Percentiles rank a stretch among this genome's conserved stretches.
phyloP scores from a whole-genome alignment of 2,113 vertebrate species.

The Melanerpes formicivorus region DNA sequence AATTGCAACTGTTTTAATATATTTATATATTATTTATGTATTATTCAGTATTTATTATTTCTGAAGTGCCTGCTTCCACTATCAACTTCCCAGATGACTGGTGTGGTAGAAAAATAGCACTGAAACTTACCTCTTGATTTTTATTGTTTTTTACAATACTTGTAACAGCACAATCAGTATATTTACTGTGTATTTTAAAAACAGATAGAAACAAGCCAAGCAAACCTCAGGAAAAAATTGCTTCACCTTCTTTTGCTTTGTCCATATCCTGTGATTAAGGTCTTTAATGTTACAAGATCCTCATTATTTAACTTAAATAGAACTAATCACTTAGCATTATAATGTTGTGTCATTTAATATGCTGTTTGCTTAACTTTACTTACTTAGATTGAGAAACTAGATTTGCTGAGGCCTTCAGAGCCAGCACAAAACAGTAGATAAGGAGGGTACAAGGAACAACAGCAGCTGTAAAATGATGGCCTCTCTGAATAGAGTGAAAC shows the following conservation, averaged over 20 bases:
- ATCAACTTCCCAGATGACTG: not conserved
- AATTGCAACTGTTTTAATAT: not conserved
- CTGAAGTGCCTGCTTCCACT: not conserved
- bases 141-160: not conserved
- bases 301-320: too few species aligned
- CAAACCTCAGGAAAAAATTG: not conserved
- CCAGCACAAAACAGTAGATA: too few species aligned
- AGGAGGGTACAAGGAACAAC: too few species aligned
- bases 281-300: not conserved
- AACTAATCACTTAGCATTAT: too few species aligned
- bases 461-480: too few species aligned
- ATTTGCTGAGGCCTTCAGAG: too few species aligned
- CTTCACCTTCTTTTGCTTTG: not conserved
- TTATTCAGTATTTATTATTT: not conserved
- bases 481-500: too few species aligned
- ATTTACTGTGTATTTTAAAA: not conserved
- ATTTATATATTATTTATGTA: too few species aligned
- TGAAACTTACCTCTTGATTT: not conserved
- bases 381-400: too few species aligned
- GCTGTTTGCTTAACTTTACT: too few species aligned
- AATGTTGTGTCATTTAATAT: too few species aligned
- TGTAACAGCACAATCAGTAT: not conserved
- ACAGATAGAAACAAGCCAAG: not conserved
- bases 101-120: fast-evolving
- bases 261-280: not conserved